Base-by-base conservation (phyloP, 2,113 vertebrate species). In the Pimephales promelas region DNA sequence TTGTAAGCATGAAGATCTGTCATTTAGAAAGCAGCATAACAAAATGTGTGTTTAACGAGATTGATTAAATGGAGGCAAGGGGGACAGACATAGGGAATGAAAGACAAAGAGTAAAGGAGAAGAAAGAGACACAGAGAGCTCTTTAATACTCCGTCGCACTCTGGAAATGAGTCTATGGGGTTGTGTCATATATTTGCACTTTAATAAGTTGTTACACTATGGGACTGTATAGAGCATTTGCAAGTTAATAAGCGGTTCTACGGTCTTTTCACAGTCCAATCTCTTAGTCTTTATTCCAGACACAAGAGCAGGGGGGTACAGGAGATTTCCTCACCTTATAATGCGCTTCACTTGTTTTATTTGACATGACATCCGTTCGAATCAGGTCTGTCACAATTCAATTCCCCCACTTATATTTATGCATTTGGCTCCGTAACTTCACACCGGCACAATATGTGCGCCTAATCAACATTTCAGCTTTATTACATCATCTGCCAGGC, bases 261-360 rank as follows among this genome's bases (percentile, higher is more conserved):
- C 57, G 64, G 72, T 83, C 79, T 82, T 87, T 86, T 86, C 83
- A 87, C 74, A 72, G 85, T 70, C 81, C 71, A n/a, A 81, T 75
- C 78, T 87, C 77, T 49, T 68, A 26, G 18, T 59, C 83, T 84
- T 85, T 81, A 79, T 84, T 87, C 64, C 47, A 66, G 68, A 79
- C 71, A 70, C 16, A 68, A 66, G 49, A 76, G 26, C 40, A 13
- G 22, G 81, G 45, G 81, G 81, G 49, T 75, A 81, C 75, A 28
- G 78, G 78, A 86, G 71, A 82, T 88, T 83, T 89, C 83, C 84
- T 75, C 83, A 88, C 82, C 85, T 89, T 74, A 88, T 89, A 88
- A 86, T 82, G 86, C 36, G 79, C 89, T 90, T 83, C 83, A 81
- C 83, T 92, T 88, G 88, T 90, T 92, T 92, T 85, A 89, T 90